A percentile compares a stretch with the other conserved stretches of the same genome.
Conservation (phyloP, 2,888 invertebrate species). For the Chaetogeoica ovagalla region DNA sequence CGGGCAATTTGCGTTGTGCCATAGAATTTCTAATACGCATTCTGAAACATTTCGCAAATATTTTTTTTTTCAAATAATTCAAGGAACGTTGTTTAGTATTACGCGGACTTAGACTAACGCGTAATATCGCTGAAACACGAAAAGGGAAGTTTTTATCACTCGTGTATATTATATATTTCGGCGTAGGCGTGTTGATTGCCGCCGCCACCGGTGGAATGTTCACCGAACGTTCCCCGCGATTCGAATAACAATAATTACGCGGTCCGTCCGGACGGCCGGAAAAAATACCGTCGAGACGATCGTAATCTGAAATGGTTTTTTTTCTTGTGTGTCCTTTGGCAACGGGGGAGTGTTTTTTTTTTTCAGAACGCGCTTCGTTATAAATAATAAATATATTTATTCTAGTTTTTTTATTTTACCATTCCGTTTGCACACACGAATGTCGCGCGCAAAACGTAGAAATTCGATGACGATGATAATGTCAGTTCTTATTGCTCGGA, state of each 20-base stretch:
- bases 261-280: not conserved
- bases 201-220: slow-evolving; percentile 6
- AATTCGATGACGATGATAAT: slow-evolving; percentile 26
- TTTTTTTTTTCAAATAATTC: slow-evolving; percentile 9
- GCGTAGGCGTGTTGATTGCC: slow-evolving; percentile 5
- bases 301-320: slow-evolving; percentile 29
- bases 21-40: too few relatives aligned
- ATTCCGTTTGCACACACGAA: slow-evolving; percentile 1
- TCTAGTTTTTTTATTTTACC: slow-evolving; percentile 5
- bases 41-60: too few relatives aligned
- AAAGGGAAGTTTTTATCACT: not conserved
- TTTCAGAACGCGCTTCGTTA: too few relatives aligned
- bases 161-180: not conserved
- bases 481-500: slow-evolving; percentile 38
- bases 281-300: slow-evolving; percentile 29
- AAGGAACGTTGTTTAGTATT: not conserved
- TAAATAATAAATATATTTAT: too few relatives aligned
- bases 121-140: not conserved
- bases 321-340: slow-evolving; percentile 2
- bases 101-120: too few relatives aligned
- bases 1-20: too few relatives aligned
- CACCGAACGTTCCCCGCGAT: slow-evolving; percentile 35
- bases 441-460: slow-evolving; percentile 16
- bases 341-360: too few relatives aligned
- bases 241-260: slow-evolving; percentile 12